Base-by-base conservation (phyloP, 2,888 invertebrate genomes). In the Caradrina clavipalpis region DNA sequence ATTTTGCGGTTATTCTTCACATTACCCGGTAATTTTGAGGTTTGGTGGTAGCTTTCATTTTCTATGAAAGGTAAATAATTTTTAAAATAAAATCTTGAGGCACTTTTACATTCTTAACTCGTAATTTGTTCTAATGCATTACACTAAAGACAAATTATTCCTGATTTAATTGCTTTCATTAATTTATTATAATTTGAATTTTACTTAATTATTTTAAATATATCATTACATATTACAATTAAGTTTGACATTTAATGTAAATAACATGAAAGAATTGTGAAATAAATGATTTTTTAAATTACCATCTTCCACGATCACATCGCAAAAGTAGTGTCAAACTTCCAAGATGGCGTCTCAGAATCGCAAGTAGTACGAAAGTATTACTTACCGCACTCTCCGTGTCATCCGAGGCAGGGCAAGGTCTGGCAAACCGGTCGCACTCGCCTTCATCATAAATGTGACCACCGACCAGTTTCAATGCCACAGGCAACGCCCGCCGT, bases 391-490 rank as follows among this genome's bases (percentile, higher is more conserved):
- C 59, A 77, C 76, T 80, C 73, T 80, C 77, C 58, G 76, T 80
- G 78, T 83, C 81, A 80, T 78, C 69, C 39, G 42, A 35, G 73
- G 26, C 59, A 67, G 72, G 57, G 64, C 82, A 78, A 83, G 83
- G 78, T 75, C 70, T 73, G 54, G 19, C 19, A 59, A 70, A 81
- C 82, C 78, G 78, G 82, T 82, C 55, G 19, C 15, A 60, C 64
- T 51, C 21, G 76, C 56, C 53, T 50, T 21, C 17, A 42, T 59
- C 60, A 59, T 50, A 39, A 39, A 71, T 68, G 45, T 63, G 80
- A 76, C 76, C 70, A 71, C 35, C 60, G 80, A 76, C 76, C 70
- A 71, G 79, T 83, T 76, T 76, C 79, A 81, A 76, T 78, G 80
- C 80, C 80, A 61, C 55, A 53, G 61, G 59, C 69, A 10, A 51